Evolutionary conservation across 64 coral and sea anemone species (phyloP).

Genomic region (Montipora cactus): DNA sequence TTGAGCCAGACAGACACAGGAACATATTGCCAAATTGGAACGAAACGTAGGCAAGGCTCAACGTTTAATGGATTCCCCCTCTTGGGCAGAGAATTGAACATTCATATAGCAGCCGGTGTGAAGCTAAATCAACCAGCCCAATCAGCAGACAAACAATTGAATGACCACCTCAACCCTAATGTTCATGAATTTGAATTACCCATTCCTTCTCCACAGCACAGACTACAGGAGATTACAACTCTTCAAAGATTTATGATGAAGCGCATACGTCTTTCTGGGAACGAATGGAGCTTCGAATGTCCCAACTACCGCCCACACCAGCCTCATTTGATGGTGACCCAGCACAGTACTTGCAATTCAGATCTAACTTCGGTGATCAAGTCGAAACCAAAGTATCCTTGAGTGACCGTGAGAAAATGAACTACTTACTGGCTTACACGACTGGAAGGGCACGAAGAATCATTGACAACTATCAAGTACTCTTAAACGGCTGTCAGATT

Average conservation of each 20-base stretch:
- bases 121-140: background rate
- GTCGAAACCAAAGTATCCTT: conserved; percentile 47
- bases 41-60: background rate
- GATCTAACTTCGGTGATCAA: conserved; percentile 60
- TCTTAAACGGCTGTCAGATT: conserved; percentile 57
- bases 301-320: conserved; percentile 37
- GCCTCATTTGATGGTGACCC: too few species aligned
- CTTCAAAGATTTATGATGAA: background rate
- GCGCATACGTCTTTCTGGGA: conserved; percentile 7
- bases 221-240: background rate
- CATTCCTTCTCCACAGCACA: background rate
- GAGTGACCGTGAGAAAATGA: too few species aligned
- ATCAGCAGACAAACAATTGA: background rate
- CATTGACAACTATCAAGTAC: conserved; percentile 45
- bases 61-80: background rate
- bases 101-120: too few species aligned
- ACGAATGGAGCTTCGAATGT: conserved; percentile 76
- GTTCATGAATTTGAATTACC: background rate
- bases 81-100: background rate
- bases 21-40: background rate
- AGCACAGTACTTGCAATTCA: conserved; percentile 50
- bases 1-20: conserved; percentile 13
- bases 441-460: background rate
- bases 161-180: background rate
- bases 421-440: too few species aligned